Percentiles rank a stretch among this genome's conserved stretches.
Evolutionary conservation across 2,113 vertebrate species (phyloP).

Genomic region (Notarius lentiginosus): DNA sequence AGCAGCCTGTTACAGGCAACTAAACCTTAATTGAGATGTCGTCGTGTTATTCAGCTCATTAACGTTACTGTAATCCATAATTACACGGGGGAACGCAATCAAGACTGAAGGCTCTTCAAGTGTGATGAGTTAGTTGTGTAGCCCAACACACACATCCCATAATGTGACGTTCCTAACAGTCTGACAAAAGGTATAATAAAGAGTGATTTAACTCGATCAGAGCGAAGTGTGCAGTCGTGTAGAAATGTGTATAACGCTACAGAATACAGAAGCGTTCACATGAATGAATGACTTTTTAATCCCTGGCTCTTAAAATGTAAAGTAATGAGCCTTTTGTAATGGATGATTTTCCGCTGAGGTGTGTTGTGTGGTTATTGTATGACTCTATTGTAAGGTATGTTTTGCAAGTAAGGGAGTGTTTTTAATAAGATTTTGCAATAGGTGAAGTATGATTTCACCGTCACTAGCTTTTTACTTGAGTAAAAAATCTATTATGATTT

Average conservation of each 20-base stretch:
- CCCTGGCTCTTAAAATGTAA: background rate
- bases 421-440: background rate
- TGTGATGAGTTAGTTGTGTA: background rate
- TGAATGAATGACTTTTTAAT: background rate
- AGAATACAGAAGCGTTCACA: background rate
- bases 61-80: too few species aligned
- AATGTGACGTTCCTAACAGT: background rate
- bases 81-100: background rate
- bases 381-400: background rate
- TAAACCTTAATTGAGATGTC: background rate
- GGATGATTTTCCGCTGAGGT: background rate
- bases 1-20: slow-evolving; percentile 1
- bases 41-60: background rate
- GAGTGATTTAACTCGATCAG: background rate
- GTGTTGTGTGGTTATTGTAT: background rate
- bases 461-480: background rate
- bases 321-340: background rate
- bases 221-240: background rate
- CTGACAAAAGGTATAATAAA: background rate
- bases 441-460: background rate
- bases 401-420: background rate
- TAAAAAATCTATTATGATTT: background rate
- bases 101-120: background rate
- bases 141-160: background rate
- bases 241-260: background rate